phyloP scores from a whole-genome alignment of 2,113 vertebrate species.

The Pheucticus melanocephalus region DNA sequence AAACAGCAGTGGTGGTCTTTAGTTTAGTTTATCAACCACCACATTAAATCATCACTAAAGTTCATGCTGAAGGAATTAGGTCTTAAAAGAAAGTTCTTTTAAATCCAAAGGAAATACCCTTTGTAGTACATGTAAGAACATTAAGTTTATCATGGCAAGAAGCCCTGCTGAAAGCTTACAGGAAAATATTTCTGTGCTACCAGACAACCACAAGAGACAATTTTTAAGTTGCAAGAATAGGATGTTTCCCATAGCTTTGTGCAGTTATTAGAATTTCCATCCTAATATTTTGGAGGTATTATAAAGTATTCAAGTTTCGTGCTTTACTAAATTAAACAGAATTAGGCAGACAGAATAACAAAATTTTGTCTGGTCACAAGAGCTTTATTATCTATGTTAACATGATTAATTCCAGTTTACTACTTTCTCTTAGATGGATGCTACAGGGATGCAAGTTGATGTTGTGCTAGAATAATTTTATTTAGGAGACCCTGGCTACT shows the following conservation, averaged over 20 bases:
- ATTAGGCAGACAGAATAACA: neutral
- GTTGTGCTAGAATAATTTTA: neutral
- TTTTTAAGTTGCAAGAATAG: slow-evolving; percentile 17
- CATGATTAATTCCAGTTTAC: neutral
- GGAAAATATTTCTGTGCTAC: slow-evolving; percentile 33
- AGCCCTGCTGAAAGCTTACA: neutral
- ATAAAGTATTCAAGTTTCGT: neutral
- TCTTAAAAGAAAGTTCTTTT: slow-evolving; percentile 2
- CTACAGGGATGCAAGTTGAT: neutral
- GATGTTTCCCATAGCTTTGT: neutral
- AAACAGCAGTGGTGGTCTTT: neutral
- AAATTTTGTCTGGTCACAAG: neutral
- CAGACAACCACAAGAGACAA: slow-evolving; percentile 56
- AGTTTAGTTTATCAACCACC: neutral
- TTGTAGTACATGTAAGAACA: slow-evolving; percentile 8
- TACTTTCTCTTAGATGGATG: neutral
- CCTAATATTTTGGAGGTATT: neutral
- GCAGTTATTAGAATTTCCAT: neutral
- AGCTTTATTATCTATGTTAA: neutral
- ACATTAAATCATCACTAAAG: neutral
- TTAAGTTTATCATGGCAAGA: slow-evolving; percentile 34
- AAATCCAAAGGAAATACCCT: slow-evolving; percentile 42
- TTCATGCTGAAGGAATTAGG: neutral
- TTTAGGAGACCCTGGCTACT: neutral
- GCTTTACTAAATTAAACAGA: neutral